Evolutionary conservation across 2,888 invertebrate genomes (phyloP).

Genomic region (Andrena minutula): DNA sequence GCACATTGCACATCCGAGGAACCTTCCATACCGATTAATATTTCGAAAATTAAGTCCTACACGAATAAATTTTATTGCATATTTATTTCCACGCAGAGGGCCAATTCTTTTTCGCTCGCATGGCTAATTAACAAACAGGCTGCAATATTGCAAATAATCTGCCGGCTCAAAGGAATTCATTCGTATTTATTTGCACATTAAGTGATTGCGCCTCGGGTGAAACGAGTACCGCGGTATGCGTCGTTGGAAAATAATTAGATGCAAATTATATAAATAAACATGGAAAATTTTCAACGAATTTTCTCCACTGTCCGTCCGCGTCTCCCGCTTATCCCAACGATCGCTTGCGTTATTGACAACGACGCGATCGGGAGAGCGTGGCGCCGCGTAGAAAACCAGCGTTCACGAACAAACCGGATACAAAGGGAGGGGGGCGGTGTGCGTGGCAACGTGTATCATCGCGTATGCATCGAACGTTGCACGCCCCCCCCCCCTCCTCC

Average conservation of each 20-base stretch:
- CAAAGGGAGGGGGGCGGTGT: constrained; percentile 48
- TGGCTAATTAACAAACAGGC: constrained; percentile 7
- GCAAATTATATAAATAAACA: constrained; percentile 80
- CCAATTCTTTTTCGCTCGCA: neutral
- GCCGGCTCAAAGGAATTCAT: constrained; percentile 26
- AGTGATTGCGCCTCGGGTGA: constrained; percentile 29
- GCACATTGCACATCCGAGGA: too few relatives aligned
- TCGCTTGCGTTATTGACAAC: constrained; percentile 60
- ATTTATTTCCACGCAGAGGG: too few relatives aligned
- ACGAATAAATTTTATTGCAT: too few relatives aligned
- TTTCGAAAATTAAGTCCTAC: too few relatives aligned
- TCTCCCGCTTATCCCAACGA: constrained; percentile 33
- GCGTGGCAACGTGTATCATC: constrained; percentile 43
- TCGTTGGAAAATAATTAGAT: constrained; percentile 73
- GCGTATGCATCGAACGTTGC: constrained; percentile 51
- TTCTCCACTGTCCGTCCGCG: constrained; percentile 64
- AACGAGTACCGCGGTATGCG: constrained; percentile 13
- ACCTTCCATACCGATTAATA: too few relatives aligned
- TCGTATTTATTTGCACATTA: constrained; percentile 44
- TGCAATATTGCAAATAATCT: constrained; percentile 1
- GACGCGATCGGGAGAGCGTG: constrained; percentile 66
- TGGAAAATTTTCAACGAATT: constrained; percentile 78
- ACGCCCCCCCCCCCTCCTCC: constrained; percentile 8
- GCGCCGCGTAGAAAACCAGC: constrained; percentile 53
- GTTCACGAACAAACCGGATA: constrained; percentile 37